Evolutionary conservation across 2,888 invertebrate genomes (phyloP), one percentile per base, ranked within the genome.

Genomic region (Oeneis ivallda): DNA sequence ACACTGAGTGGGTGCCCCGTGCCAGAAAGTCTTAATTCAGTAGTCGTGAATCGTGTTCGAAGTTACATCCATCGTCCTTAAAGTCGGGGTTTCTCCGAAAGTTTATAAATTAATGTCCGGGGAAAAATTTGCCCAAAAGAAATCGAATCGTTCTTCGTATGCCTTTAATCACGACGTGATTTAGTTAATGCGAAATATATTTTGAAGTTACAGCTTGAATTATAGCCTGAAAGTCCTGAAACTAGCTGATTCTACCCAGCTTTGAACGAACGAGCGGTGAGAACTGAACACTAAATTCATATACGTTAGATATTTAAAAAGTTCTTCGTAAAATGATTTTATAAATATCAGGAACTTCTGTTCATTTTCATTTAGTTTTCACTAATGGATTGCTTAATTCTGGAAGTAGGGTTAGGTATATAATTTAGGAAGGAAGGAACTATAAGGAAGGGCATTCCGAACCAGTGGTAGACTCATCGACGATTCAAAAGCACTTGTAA

Each of bases 51-150:
- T 64, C 60, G 66, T 62, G 67, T 65, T 68, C 67, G 69, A 81
- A 82, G 77, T 78, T 78, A 74, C 75, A 73, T 71, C 78, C 79
- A 81, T 82, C 83, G 80, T 83, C 75, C 74, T 74, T 75, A 75
- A 80, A 49, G 49, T 76, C 79, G 76, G 76, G 76, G 66, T 74
- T 73, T 74, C 74, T 77, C 74, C 70, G 72, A 79, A 86, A 86
- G 79, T 85, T 86, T 82, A 82, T 85, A 85, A 85, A 26, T 85
- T 83, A 83, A 84, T 80, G 79, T 81, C 74, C 75, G 74, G 34
- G 32, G 77, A 82, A 83, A 84, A 83, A 84, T 75, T 79, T 70
- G 69, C 70, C 71, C 71, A 69, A 71, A 72, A 77, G 76, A 81
- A 81, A 82, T 83, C 77, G 78, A 83, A 80, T 76, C 75, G 73